A percentile compares a stretch with the other conserved stretches of the same genome.
Conservation (phyloP, 2,113 vertebrate genomes). For the Psittacula cyanocephala region DNA sequence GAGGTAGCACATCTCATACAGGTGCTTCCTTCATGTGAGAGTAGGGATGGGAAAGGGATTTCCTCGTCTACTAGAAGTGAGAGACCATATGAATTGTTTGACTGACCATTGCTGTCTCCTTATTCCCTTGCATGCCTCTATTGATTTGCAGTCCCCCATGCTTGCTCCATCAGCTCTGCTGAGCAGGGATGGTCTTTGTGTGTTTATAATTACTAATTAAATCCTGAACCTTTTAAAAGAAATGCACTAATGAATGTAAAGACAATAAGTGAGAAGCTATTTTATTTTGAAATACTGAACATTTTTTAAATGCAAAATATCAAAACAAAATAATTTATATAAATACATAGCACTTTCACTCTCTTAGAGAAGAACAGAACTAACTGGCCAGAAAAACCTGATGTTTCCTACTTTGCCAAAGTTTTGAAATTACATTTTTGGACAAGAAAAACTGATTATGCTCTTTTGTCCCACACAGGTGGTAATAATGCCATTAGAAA, state of each 20-base stretch:
- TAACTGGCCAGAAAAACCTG: neutral
- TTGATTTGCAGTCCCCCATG: neutral
- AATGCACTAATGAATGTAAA: neutral
- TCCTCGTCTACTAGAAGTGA: neutral
- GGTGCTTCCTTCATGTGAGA: neutral
- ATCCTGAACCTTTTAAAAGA: neutral
- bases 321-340: neutral
- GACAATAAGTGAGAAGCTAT: neutral
- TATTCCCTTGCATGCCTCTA: fast-evolving
- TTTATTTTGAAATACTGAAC: neutral
- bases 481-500: neutral
- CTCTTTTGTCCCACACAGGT: neutral
- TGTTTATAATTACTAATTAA: neutral
- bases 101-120: neutral
- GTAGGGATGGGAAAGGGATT: neutral
- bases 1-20: neutral
- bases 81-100: neutral
- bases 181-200: neutral
- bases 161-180: neutral
- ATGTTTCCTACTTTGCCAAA: neutral
- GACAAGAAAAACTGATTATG: neutral
- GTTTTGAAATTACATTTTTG: neutral
- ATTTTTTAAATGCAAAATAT: neutral
- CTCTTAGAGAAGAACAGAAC: neutral
- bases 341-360: neutral